Percentiles rank a stretch among this genome's conserved stretches.
These are phyloP conservation scores for Oophaga sylvatica DNA, from an alignment of 2,797 vertebrate genomes.

Conservation along the genomic window DNA sequence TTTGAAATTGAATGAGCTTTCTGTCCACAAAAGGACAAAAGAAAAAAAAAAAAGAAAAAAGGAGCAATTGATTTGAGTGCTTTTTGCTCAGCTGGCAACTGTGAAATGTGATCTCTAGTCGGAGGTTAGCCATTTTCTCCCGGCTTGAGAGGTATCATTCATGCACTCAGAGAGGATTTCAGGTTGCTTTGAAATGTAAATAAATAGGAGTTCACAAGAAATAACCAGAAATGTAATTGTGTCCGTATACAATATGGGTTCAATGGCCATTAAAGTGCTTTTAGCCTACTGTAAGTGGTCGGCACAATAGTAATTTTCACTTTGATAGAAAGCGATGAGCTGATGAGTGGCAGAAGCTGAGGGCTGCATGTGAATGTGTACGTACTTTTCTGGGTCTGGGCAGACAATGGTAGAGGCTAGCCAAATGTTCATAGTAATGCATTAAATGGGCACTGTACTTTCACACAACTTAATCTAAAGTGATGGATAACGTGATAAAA, in stretches of 20 bases:
- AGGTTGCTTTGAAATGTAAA: background rate
- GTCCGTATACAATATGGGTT: background rate
- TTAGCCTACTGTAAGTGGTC: background rate
- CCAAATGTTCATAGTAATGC: background rate
- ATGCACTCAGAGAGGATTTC: background rate
- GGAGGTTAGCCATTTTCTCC: conserved; percentile 9
- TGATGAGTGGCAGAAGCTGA: background rate
- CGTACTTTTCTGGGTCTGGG: background rate
- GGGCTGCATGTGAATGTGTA: background rate
- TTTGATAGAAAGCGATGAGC: background rate
- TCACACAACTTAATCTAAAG: too few relatives aligned
- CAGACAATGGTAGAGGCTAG: background rate
- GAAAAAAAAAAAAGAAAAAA: background rate
- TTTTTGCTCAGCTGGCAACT: background rate
- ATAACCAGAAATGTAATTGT: conserved; percentile 6
- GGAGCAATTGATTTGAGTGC: conserved; percentile 21
- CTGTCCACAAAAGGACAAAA: background rate
- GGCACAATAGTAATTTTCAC: background rate
- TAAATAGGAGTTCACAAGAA: background rate
- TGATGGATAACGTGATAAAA: too few relatives aligned
- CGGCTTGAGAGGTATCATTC: background rate
- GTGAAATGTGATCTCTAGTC: background rate
- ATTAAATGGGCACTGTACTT: too few relatives aligned
- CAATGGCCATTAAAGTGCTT: background rate
- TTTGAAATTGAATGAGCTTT: background rate